Base-by-base conservation (phyloP, 2,797 vertebrate genomes). In the Carduelis carduelis region DNA sequence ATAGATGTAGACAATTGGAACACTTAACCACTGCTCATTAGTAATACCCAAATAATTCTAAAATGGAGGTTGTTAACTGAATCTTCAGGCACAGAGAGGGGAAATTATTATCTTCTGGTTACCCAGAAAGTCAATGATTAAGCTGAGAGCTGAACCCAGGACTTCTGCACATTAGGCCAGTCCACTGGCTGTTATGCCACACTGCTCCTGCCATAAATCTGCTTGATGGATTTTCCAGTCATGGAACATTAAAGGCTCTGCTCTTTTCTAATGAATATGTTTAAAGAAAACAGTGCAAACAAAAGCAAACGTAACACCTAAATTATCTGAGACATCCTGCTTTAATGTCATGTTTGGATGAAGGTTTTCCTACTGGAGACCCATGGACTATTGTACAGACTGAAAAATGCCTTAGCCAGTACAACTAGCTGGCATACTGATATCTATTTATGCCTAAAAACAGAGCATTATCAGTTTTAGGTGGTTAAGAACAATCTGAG, bases 401-500 rank as follows among this genome's bases (percentile, higher is more conserved):
- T 63, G 76, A 69, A 97, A 98, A 98, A 96, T 97, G 98, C 98
- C 97, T 98, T 97, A 97, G 94, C 98, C 98, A 98, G 98, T 98
- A 97, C 97, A 97, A 97, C 98, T 98, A 97, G 97, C 98, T 98
- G 98, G 98, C 98, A 97, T 84, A 89, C 61, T 92, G 83, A 79
- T 74, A 78, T 96, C 82, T 96, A 97, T 87, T 97, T 95, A 95
- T 97, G 97, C 96, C 97, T 98, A 97, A 97, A 97, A 98, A 96
- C 84, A 78, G 97, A 98, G 96, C 95, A 98, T 98, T 98, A 98
- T 99, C 97, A 98, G 97, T 97, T 98, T 98, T 98, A 98, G 98
- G 97, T 96, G 98, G 98, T 98, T 98, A 98, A 98, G 97, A 97
- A 97, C 97, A 97, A 77, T 97, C 97, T 97, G 97, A 98, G 98